Evolutionary conservation across 1,140 invertebrate genomes (phyloP).

Genomic region (Cotesia glomerata): DNA sequence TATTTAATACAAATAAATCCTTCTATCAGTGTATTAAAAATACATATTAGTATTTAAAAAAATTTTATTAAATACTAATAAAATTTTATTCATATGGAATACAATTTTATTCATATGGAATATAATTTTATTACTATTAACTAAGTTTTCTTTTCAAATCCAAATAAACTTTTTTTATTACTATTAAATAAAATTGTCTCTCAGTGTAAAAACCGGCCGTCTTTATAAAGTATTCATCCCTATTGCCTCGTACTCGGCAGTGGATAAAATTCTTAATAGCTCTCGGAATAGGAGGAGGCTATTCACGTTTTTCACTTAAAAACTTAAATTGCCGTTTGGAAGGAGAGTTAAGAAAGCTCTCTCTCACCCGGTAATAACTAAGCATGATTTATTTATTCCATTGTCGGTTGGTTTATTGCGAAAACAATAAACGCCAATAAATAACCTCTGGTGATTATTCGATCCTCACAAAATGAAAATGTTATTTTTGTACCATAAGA

Average conservation of each 20-base stretch:
- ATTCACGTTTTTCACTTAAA: slow-evolving; percentile 21
- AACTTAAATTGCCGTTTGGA: slow-evolving; percentile 27
- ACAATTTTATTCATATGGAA: no score
- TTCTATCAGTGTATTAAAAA: no score
- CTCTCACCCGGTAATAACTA: slow-evolving; percentile 7
- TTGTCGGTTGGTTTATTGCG: background rate
- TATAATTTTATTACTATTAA: no score
- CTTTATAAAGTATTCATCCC: background rate
- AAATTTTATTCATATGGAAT: no score
- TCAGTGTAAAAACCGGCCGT: no score
- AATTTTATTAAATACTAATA: no score
- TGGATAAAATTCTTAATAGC: background rate
- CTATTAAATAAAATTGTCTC: no score
- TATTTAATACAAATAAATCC: no score
- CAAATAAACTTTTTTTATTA: no score
- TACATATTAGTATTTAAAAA: no score
- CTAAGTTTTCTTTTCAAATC: no score
- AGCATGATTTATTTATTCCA: background rate
- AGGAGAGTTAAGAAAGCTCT: background rate
- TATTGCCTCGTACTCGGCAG: background rate
- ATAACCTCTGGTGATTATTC: background rate
- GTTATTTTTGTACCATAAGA: background rate
- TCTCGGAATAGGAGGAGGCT: background rate
- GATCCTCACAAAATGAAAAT: background rate
- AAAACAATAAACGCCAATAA: background rate